Evolutionary conservation across 2,797 vertebrate genomes (phyloP).

Genomic region (Oceanodroma leucorhoa): DNA sequence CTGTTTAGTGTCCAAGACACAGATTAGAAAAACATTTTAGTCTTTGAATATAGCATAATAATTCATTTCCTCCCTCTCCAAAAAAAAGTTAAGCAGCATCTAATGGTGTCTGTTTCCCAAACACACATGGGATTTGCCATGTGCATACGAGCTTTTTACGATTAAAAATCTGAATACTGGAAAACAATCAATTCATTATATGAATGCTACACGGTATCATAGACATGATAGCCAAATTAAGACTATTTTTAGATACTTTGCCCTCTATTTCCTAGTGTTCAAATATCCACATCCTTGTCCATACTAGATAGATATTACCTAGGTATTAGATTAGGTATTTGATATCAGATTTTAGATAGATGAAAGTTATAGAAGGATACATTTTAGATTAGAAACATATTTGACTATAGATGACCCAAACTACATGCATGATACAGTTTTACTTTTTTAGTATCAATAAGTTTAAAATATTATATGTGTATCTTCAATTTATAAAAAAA

Average conservation of each 20-base stretch:
- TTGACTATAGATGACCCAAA: not conserved
- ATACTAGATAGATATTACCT: not conserved
- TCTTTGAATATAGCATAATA: not conserved
- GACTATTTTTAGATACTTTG: not conserved
- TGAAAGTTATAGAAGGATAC: not conserved
- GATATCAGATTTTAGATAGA: not conserved
- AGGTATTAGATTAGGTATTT: not conserved
- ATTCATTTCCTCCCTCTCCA: fast-evolving
- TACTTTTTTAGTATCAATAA: not conserved
- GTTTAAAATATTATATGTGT: not conserved
- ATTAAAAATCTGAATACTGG: not conserved
- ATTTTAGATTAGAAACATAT: not conserved
- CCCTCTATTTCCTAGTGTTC: not conserved
- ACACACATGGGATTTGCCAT: not conserved
- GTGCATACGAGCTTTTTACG: not conserved
- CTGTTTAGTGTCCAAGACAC: not conserved
- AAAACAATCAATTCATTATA: not conserved
- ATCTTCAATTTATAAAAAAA: not conserved
- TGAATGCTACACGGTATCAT: not conserved
- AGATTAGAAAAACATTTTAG: not conserved
- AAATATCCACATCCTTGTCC: not conserved
- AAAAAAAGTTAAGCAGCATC: not conserved
- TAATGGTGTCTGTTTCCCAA: not conserved
- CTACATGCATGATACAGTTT: not conserved
- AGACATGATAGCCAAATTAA: not conserved